Percentiles rank a stretch among this genome's conserved stretches.
Evolutionary conservation across 2,888 invertebrate species (phyloP).

Genomic region (Halictus ligatus): DNA sequence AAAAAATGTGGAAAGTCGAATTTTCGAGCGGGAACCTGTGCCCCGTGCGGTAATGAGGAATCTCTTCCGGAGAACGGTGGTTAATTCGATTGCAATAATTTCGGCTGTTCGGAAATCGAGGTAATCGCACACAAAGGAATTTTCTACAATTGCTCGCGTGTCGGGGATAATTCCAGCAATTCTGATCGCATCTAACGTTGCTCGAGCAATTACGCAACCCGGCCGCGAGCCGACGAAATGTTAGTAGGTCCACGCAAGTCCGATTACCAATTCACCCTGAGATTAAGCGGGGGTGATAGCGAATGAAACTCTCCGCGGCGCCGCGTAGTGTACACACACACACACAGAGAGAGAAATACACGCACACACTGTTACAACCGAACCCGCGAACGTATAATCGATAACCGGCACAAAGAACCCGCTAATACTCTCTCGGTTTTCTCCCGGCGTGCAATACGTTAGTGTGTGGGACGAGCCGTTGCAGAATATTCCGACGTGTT

Average conservation of each 20-base stretch:
- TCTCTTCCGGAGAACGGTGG: neutral
- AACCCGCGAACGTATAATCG: constrained; percentile 51
- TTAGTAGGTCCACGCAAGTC: constrained; percentile 60
- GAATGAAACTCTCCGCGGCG: constrained; percentile 34
- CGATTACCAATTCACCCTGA: constrained; percentile 44
- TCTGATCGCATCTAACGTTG: constrained; percentile 42
- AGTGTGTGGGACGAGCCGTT: constrained; percentile 41
- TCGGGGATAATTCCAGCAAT: constrained; percentile 40
- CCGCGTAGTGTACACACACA: neutral
- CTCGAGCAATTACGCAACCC: constrained; percentile 49
- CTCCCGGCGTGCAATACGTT: constrained; percentile 39
- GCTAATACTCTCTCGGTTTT: constrained; percentile 48
- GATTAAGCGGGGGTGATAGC: constrained; percentile 60
- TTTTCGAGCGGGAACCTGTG: neutral
- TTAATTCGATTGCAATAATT: neutral
- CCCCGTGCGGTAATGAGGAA: neutral
- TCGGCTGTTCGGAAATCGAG: neutral
- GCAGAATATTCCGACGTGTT: constrained; percentile 54
- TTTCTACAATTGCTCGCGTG: neutral
- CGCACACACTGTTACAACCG: constrained; percentile 52
- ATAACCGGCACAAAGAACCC: constrained; percentile 41
- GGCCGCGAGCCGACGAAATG: constrained; percentile 63
- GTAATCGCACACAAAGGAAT: neutral
- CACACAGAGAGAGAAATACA: too few relatives aligned
- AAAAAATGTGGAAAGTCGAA: too few relatives aligned